These are phyloP conservation scores for Teleogryllus occipitalis DNA, from an alignment of 1,140 invertebrate species.

Conservation along the genomic window DNA sequence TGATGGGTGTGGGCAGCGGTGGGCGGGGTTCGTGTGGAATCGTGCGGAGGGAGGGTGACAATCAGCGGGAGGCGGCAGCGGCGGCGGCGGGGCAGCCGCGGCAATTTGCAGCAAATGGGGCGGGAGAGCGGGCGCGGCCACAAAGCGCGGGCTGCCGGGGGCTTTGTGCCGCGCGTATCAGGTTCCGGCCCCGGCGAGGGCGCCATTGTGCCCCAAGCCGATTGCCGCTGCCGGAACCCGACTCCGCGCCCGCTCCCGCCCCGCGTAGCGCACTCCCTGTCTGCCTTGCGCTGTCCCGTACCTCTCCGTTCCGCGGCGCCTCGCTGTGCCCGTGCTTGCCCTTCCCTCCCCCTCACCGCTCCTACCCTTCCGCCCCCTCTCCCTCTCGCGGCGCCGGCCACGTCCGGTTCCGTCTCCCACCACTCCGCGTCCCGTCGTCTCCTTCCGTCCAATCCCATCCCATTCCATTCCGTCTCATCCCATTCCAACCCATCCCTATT, in stretches of 20 bases:
- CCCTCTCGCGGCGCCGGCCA: no score
- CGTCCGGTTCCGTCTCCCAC: no score
- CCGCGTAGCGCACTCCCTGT: no score
- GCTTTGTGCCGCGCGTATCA: background rate
- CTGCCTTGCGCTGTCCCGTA: background rate
- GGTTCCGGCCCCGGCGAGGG: background rate
- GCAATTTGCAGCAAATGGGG: background rate
- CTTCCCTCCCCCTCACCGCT: no score
- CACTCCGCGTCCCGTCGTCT: no score
- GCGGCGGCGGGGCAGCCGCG: no score
- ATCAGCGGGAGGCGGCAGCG: background rate
- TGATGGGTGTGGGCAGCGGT: background rate
- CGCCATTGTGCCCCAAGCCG: background rate
- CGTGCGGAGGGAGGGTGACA: background rate
- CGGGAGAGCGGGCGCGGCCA: background rate
- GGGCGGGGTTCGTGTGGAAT: background rate
- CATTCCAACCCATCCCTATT: no score
- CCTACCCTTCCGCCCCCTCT: no score
- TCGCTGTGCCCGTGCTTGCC: no score
- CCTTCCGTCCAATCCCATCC: no score
- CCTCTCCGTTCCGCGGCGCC: no score
- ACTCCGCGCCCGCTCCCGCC: background rate
- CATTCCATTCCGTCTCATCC: no score
- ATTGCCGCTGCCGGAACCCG: background rate
- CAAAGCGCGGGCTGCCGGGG: background rate